A percentile compares a stretch with the other conserved stretches of the same genome.
phyloP scores from a whole-genome alignment of 2,113 vertebrate species.

The Pristiophorus japonicus region DNA sequence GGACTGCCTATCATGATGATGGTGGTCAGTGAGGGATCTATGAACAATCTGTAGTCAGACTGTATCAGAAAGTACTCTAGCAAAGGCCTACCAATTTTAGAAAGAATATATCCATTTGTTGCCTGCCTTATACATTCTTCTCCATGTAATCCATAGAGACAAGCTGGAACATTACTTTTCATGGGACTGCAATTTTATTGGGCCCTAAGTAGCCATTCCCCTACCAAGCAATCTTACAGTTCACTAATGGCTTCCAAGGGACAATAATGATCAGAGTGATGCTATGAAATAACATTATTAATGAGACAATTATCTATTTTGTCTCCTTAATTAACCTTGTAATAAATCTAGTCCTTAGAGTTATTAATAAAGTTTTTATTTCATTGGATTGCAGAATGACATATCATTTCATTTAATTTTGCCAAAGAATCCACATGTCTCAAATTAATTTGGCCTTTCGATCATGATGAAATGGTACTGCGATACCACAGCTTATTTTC shows the following conservation, averaged over 20 bases:
- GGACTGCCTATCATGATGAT: no score
- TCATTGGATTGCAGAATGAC: background rate
- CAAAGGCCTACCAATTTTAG: background rate
- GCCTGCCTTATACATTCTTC: background rate
- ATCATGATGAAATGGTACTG: background rate
- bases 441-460: background rate
- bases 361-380: conserved; percentile 45
- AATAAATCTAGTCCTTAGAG: conserved; percentile 55
- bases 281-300: conserved; percentile 58
- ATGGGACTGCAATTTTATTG: conserved; percentile 45
- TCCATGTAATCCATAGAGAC: background rate
- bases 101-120: background rate
- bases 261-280: conserved; percentile 53
- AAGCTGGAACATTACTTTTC: conserved; percentile 12
- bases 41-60: background rate
- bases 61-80: background rate
- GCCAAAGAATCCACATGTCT: background rate
- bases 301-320: conserved; percentile 53
- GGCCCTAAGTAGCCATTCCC: conserved; percentile 48
- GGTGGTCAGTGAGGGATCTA: background rate
- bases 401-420: background rate
- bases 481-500: background rate
- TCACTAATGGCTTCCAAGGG: conserved; percentile 51
- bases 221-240: conserved; percentile 47
- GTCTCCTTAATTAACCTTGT: conserved; percentile 60